phyloP scores from a whole-genome alignment of 2,797 vertebrate species.

The Rhynchotus rufescens region DNA sequence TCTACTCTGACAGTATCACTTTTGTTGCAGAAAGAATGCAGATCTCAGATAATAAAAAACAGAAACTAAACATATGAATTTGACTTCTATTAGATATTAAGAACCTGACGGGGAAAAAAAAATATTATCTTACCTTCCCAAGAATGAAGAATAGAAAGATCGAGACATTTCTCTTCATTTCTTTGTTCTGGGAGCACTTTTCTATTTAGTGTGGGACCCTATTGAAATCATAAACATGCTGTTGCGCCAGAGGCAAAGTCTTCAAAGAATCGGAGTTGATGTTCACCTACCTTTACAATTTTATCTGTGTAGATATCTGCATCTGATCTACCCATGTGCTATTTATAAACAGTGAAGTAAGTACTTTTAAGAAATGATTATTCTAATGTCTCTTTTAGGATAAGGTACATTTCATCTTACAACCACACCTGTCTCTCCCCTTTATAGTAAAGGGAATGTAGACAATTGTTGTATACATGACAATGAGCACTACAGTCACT shows the following conservation, averaged over 20 bases:
- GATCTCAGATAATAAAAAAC: neutral
- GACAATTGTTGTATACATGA: neutral
- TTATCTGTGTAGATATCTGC: neutral
- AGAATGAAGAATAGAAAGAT: neutral
- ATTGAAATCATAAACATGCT: neutral
- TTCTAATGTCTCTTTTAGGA: neutral
- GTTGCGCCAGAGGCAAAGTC: neutral
- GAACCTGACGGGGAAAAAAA: neutral
- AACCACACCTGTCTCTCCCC: neutral
- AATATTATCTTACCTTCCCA: neutral
- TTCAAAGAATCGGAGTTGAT: neutral
- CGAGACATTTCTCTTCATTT: neutral
- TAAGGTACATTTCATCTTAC: neutral
- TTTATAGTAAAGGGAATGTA: neutral
- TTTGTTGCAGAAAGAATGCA: neutral
- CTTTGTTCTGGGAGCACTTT: neutral
- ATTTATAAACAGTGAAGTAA: neutral
- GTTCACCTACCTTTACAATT: neutral
- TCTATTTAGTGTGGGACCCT: fast-evolving
- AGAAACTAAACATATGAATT: neutral
- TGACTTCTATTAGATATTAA: neutral
- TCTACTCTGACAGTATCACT: neutral
- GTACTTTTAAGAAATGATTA: neutral
- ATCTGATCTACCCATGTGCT: neutral
- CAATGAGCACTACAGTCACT: neutral